phyloP scores from a whole-genome alignment of 2,797 vertebrate species.

The Hozukius guyotensis region DNA sequence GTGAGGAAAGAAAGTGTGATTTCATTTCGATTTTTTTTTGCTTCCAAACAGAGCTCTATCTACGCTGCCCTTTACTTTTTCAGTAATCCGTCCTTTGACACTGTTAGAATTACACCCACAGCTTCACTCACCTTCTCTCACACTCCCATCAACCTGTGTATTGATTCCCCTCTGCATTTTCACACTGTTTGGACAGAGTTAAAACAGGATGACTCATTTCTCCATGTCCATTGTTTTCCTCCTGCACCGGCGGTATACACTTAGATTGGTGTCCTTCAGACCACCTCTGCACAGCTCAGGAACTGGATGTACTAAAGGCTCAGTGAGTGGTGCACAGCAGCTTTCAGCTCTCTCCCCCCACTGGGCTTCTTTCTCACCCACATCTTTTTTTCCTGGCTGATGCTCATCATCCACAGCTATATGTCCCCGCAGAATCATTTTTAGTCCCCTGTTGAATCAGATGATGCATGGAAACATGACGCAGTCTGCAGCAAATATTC shows the following conservation, averaged over 20 bases:
- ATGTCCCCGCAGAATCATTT: background rate
- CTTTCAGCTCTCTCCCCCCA: background rate
- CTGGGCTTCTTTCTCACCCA: background rate
- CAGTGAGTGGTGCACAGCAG: slow-evolving; percentile 23
- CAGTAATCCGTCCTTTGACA: slow-evolving; percentile 15
- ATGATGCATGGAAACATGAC: background rate
- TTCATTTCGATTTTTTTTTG: background rate
- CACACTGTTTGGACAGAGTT: slow-evolving; percentile 44
- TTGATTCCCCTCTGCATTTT: slow-evolving; percentile 55
- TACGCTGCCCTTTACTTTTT: background rate
- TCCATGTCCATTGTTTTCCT: slow-evolving; percentile 44
- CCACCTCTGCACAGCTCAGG: slow-evolving; percentile 65
- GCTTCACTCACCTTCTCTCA: slow-evolving; percentile 35
- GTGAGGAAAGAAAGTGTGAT: background rate
- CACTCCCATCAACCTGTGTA: slow-evolving; percentile 39
- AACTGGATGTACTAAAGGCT: slow-evolving; percentile 48
- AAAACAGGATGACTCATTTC: slow-evolving; percentile 62
- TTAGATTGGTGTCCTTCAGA: slow-evolving; percentile 63
- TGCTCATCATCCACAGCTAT: background rate
- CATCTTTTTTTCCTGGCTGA: background rate
- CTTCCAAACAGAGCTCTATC: background rate
- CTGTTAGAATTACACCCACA: slow-evolving; percentile 39
- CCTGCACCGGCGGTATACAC: slow-evolving; percentile 2
- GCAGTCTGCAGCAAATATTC: background rate
- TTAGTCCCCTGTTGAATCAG: background rate